These are phyloP conservation scores for Drosophila kepulauana DNA, from an alignment of 1,140 invertebrate species.

Conservation along the genomic window DNA sequence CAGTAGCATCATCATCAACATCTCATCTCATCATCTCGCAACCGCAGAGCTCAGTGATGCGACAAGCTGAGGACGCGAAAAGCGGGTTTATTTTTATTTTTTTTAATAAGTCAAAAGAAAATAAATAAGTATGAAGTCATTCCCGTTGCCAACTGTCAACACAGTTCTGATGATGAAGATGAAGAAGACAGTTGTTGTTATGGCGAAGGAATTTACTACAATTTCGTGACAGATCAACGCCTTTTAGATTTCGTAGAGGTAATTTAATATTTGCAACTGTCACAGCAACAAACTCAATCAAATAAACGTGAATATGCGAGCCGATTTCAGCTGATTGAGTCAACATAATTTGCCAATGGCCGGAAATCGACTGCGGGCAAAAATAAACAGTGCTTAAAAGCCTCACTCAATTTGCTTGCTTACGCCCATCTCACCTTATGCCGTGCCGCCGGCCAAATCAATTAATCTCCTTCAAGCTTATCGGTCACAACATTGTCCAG, in stretches of 20 bases:
- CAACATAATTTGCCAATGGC: constrained; percentile 30
- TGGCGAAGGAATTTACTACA: constrained; percentile 51
- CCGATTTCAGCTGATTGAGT: constrained; percentile 66
- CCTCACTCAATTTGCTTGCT: constrained; percentile 49
- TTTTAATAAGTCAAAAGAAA: constrained; percentile 36
- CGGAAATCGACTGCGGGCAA: constrained; percentile 52
- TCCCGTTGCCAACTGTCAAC: constrained; percentile 23
- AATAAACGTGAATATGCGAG: constrained; percentile 38
- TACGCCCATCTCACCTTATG: constrained; percentile 50
- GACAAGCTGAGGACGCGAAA: constrained; percentile 28
- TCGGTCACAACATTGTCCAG: constrained; percentile 24
- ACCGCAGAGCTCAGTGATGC: background rate
- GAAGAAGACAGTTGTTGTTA: constrained; percentile 11
- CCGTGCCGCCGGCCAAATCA: constrained; percentile 54
- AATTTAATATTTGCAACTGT: constrained; percentile 68
- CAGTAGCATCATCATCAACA: constrained; percentile 11
- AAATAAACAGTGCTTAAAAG: constrained; percentile 40
- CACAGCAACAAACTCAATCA: constrained; percentile 40
- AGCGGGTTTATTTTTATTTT: constrained; percentile 39
- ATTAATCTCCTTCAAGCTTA: constrained; percentile 66
- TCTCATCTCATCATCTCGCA: background rate
- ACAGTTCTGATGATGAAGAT: background rate
- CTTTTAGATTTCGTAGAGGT: constrained; percentile 48
- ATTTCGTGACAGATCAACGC: constrained; percentile 49
- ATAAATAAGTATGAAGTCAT: constrained; percentile 37